Conservation (phyloP, 2,113 vertebrate species). For the Salvelinus namaycush region DNA sequence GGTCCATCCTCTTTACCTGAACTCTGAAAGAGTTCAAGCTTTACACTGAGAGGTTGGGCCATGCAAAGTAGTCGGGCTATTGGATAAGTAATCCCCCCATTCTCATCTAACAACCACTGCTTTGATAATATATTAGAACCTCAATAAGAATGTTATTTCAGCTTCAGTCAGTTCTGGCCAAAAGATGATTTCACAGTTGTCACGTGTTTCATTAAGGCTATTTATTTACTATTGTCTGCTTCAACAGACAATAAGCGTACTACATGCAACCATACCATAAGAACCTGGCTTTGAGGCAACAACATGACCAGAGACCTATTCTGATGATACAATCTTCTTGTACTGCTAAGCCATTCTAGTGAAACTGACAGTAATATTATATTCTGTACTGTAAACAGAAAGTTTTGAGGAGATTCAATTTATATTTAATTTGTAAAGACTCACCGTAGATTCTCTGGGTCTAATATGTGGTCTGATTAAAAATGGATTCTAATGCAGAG, state of each 20-base stretch:
- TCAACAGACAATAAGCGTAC: neutral
- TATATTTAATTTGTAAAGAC: neutral
- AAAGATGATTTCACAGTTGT: neutral
- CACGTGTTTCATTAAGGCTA: too few relatives aligned
- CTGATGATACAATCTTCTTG: neutral
- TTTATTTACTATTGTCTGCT: too few relatives aligned
- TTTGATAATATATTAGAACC: constrained; percentile 35
- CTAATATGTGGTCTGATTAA: constrained; percentile 2
- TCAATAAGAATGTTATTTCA: constrained; percentile 19
- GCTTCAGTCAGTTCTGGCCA: neutral
- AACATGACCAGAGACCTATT: neutral
- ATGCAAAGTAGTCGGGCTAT: constrained; percentile 15
- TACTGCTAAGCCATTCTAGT: neutral
- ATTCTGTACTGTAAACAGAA: neutral
- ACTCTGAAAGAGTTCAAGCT: constrained; percentile 40
- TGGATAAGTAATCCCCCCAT: constrained; percentile 25
- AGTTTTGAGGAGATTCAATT: neutral
- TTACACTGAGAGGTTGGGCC: constrained; percentile 14
- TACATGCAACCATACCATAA: neutral
- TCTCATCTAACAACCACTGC: constrained; percentile 42
- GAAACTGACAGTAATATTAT: neutral
- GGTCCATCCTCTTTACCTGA: constrained; percentile 36
- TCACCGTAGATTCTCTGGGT: neutral
- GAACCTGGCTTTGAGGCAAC: neutral
- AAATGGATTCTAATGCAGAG: constrained; percentile 10